Evolutionary conservation across 1,140 invertebrate genomes (phyloP).

Genomic region (Cydia pomonella): DNA sequence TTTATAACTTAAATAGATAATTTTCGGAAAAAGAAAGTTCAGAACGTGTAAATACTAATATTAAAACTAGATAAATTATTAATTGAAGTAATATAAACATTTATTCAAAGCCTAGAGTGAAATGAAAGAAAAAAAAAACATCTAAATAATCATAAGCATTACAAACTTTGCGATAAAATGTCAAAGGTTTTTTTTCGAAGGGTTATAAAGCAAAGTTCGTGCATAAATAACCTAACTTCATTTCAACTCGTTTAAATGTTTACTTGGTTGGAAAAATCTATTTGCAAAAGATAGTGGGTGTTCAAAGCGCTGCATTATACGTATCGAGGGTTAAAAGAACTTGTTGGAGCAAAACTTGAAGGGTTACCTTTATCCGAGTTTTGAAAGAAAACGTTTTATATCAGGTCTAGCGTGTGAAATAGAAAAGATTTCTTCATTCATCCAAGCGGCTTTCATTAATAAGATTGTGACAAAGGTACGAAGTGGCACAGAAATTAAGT

Average conservation of each 20-base stretch:
- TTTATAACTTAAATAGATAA: too few species aligned
- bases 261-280: constrained; percentile 24
- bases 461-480: too few species aligned
- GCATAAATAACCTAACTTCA: constrained; percentile 6
- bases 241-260: constrained; percentile 16
- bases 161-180: background rate
- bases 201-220: background rate
- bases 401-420: constrained; percentile 2
- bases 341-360: constrained; percentile 10
- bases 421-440: background rate
- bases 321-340: background rate
- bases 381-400: constrained; percentile 16
- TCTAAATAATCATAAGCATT: background rate
- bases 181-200: background rate
- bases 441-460: too few species aligned
- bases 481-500: too few species aligned
- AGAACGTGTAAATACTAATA: too few species aligned
- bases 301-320: constrained; percentile 8
- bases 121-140: too few species aligned
- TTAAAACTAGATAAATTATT: too few species aligned
- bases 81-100: too few species aligned
- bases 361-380: background rate
- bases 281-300: constrained; percentile 15
- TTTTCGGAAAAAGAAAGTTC: too few species aligned
- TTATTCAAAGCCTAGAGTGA: too few species aligned